Percentiles rank a stretch among this genome's conserved stretches.
phyloP scores from a whole-genome alignment of 2,797 vertebrate genomes.

The Adelosebastes latens region DNA sequence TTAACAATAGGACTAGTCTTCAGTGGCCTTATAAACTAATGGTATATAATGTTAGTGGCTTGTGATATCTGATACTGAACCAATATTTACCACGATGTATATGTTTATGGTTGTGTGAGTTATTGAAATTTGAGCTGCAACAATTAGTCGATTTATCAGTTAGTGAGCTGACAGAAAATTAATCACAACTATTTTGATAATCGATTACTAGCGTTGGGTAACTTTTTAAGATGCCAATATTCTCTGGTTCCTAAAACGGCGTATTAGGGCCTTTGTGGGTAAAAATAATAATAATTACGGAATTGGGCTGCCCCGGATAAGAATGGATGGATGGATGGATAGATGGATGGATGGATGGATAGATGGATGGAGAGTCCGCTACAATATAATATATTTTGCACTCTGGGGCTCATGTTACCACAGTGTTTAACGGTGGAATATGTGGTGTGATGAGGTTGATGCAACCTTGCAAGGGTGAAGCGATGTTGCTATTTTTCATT shows the following conservation, averaged over 20 bases:
- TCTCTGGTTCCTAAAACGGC: not conserved
- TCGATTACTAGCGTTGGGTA: not conserved
- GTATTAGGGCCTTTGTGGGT: no score
- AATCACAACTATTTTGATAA: not conserved
- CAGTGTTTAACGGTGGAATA: no score
- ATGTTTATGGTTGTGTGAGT: not conserved
- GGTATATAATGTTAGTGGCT: not conserved
- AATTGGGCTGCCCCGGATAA: no score
- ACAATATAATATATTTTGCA: no score
- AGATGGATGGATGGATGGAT: no score
- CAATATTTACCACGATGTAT: not conserved
- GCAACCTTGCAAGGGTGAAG: no score
- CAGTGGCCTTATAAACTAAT: not conserved
- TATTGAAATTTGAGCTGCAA: not conserved
- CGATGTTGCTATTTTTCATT: no score
- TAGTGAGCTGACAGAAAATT: not conserved
- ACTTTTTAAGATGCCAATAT: not conserved
- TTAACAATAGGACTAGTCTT: not conserved
- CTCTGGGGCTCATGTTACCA: no score
- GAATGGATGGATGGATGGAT: no score
- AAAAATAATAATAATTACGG: no score
- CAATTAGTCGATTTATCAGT: not conserved
- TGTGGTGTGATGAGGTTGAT: no score
- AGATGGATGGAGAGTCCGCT: no score
- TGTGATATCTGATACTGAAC: not conserved